Evolutionary conservation across 2,113 vertebrate species (phyloP), one percentile per base, ranked within the genome.

Genomic region (Panthera leo): DNA sequence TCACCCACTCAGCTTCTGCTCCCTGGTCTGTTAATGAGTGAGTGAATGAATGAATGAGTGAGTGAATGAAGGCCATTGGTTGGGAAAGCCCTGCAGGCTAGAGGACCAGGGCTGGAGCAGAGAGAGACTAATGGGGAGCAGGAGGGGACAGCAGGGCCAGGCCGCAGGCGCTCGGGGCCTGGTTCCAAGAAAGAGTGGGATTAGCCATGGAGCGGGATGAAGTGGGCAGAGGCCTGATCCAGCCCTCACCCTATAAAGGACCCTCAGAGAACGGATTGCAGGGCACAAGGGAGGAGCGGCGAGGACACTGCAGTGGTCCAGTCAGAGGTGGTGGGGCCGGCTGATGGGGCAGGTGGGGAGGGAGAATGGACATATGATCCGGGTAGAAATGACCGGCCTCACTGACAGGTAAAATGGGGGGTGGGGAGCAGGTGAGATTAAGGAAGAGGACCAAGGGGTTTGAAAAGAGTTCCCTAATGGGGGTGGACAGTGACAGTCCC

Each of bases 201-300:
- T 45, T 45, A 31, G 70, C 19, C 34, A 1, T 2, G 1, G 12
- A 4, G 9, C 4, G 18, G n/a, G 5, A 61, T 71, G 1, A 7
- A 79, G 73, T 23, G 91, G 19, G 61, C 9, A 10, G 78, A 55
- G 55, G n/a, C 34, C 80, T 13, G 19, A 29, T 5, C 19, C 39
- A 3, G 9, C 25, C 34, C 70, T 94, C 86, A 73, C 23, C 51
- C 70, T 23, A 15, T 14, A 42, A 8, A 55, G 11, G 65, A 18
- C 19, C 16, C 36, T 34, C 67, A 27, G 67, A n/a, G 51, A 27
- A 79, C 1, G 29, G 27, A 11, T 0, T 55, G 31, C 18, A 15
- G 55, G 65, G 51, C 27, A 25, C 13, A 27, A 10, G 51, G 13
- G 4, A 63, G 14, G 36, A 8, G 61, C 16, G n/a, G 73, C n/a